These are phyloP conservation scores for Acanthopleura granulata DNA, from an alignment of 2,888 invertebrate species.

Conservation along the genomic window DNA sequence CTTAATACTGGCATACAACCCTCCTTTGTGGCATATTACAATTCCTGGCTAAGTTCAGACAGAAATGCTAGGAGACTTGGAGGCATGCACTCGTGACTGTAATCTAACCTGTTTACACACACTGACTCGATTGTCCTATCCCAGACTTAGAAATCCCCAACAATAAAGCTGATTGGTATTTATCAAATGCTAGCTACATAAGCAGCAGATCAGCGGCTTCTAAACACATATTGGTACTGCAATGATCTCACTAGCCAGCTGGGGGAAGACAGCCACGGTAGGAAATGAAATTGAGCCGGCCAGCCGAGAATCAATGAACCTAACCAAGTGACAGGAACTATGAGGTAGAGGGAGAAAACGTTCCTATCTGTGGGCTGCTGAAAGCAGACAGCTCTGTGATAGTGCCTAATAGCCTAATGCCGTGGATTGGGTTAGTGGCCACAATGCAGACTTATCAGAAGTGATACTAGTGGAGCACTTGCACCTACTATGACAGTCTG, in stretches of 20 bases:
- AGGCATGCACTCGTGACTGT: not conserved
- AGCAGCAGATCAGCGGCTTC: slow-evolving; percentile 2
- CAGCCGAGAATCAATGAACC: slow-evolving; percentile 7
- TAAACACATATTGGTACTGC: slow-evolving; percentile 15
- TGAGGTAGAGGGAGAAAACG: not conserved
- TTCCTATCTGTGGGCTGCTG: not conserved
- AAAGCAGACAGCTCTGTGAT: too few species aligned
- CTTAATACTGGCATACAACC: not conserved
- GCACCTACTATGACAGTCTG: not conserved
- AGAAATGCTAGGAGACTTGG: not conserved
- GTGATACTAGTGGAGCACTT: too few species aligned
- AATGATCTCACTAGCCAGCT: not conserved
- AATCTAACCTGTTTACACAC: not conserved
- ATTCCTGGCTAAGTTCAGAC: not conserved
- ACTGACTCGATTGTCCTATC: not conserved
- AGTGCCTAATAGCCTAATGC: too few species aligned
- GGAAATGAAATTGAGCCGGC: slow-evolving; percentile 14
- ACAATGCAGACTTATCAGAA: too few species aligned
- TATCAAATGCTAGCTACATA: not conserved
- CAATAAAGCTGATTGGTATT: slow-evolving; percentile 9
- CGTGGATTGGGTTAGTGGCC: too few species aligned
- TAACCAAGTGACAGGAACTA: slow-evolving; percentile 7
- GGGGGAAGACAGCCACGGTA: not conserved
- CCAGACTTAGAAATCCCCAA: not conserved
- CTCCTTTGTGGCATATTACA: not conserved